Evolutionary conservation across 2,888 invertebrate genomes (phyloP), one percentile per base, ranked within the genome.

Genomic region (Cryptocheilus praepositus): DNA sequence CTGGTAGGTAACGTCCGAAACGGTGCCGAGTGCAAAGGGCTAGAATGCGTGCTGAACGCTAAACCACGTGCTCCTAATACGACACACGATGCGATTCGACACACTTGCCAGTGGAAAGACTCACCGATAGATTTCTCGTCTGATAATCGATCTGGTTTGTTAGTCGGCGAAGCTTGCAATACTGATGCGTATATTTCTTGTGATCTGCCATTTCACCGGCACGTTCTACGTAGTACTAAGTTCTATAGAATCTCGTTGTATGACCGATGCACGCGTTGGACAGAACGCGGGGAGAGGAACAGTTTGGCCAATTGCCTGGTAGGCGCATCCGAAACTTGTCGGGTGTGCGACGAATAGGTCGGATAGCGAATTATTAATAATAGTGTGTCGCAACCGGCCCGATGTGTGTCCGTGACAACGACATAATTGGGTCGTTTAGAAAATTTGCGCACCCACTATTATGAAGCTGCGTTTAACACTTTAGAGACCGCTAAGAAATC

Each of bases 331-430:
- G 64, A 61, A 61, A 67, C 65, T 65, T 72, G 73, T 58, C 71
- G 71, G 25, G 51, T 55, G 51, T 45, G 53, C 53, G 57, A 22
- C 61, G 69, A 70, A 74, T 70, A 77, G 80, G 73, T 78, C 79
- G 73, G 73, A 73, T 76, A 74, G 77, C 73, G 81, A 77, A 85
- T 85, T 85, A 85, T 85, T 85, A 84, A 84, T 85, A 85, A 83
- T 82, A 59, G 71, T 45, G 7, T 54, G 70, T 71, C 61, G 67
- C 74, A 73, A 67, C 52, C 36, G 36, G 59, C 57, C 51, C 36
- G 66, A 63, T 28, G 52, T 56, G 36, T 53, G 44, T 18, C n/a
- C 45, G 13, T 25, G 53, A 46, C 19, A 51, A 53, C 46, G 46
- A 49, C 66, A 61, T 65, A 62, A 70, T 68, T 64, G 67, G 61